Conservation (phyloP, 2,797 vertebrate species). For the Halcyon chelicuti region DNA sequence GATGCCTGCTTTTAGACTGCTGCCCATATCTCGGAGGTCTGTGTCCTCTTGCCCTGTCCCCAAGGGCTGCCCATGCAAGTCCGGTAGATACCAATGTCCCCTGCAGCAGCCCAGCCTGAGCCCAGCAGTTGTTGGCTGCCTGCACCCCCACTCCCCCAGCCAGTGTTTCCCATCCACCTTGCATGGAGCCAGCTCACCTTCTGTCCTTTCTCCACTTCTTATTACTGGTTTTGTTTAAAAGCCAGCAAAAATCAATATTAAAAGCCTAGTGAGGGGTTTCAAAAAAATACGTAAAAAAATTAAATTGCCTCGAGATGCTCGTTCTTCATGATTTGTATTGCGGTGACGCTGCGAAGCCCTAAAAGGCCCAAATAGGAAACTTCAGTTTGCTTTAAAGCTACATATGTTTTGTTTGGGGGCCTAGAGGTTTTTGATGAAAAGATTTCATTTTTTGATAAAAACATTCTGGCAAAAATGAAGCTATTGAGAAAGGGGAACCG, state of each 20-base stretch:
- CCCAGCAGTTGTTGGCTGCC: not conserved
- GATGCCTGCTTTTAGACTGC: not conserved
- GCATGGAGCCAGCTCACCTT: not conserved
- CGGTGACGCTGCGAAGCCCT: not conserved
- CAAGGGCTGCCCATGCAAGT: not conserved
- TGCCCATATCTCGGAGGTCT: not conserved
- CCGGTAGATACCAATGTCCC: fast-evolving
- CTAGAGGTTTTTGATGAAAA: not conserved
- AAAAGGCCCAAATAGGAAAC: not conserved
- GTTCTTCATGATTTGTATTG: constrained; percentile 1
- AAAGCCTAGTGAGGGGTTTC: not conserved
- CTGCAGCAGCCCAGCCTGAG: not conserved
- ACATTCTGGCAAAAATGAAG: constrained; percentile 14
- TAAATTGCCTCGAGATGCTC: not conserved
- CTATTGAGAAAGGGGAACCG: constrained; percentile 2
- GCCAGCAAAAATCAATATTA: not conserved
- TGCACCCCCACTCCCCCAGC: fast-evolving
- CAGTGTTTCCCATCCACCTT: not conserved
- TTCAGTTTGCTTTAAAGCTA: not conserved
- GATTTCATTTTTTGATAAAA: constrained; percentile 54
- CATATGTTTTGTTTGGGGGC: not conserved
- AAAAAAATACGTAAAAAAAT: not conserved
- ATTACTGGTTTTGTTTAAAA: not conserved
- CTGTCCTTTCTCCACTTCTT: not conserved
- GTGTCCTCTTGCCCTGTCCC: not conserved